Percentiles rank a stretch among this genome's conserved stretches.
Conservation (phyloP, 37 sponge, comb jelly and placozoan species). For the Hormiphora californensis region DNA sequence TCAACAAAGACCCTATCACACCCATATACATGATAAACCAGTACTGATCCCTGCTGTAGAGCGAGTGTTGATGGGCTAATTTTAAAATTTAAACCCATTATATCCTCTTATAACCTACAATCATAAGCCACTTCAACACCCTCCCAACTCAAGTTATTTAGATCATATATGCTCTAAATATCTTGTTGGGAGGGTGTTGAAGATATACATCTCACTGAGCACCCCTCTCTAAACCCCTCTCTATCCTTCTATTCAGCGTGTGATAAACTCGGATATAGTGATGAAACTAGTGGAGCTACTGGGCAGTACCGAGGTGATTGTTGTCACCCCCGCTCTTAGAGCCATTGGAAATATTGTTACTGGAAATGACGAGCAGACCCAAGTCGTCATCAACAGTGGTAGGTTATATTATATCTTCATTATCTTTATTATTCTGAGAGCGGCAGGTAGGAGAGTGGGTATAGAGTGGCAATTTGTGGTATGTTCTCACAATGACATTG, state of each 20-base stretch:
- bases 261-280: background rate
- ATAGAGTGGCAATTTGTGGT: no score
- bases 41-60: background rate
- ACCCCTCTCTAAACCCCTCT: no score
- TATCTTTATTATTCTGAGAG: no score
- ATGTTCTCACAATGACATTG: no score
- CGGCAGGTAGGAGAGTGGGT: no score
- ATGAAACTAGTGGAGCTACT: background rate
- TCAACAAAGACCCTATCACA: background rate
- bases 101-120: no score
- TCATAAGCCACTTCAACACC: no score
- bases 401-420: background rate
- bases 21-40: background rate
- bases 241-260: conserved; percentile 4
- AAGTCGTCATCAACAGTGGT: conserved; percentile 67
- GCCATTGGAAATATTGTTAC: conserved; percentile 95
- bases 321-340: conserved; percentile 74
- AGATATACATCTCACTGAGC: no score
- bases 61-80: background rate
- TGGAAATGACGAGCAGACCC: conserved; percentile 88
- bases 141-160: no score
- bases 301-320: background rate
- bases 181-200: no score
- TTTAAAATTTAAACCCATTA: background rate
- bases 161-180: no score